Conservation (phyloP, 2,113 vertebrate species). For the Bos javanicus region DNA sequence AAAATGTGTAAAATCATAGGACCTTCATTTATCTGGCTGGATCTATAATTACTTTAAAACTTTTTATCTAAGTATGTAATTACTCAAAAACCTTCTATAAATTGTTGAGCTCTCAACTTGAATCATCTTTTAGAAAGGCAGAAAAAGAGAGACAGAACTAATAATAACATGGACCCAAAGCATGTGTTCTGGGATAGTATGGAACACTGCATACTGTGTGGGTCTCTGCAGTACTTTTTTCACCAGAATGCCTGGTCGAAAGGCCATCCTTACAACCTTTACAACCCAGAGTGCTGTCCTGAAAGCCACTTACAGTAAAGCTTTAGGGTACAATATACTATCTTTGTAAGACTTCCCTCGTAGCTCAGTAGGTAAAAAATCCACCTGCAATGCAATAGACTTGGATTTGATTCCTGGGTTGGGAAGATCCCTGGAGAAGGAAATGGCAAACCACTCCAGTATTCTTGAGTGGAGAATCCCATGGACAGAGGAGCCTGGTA, state of each 20-base stretch:
- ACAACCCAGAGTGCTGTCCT: background rate
- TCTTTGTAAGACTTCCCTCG: background rate
- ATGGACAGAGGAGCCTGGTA: background rate
- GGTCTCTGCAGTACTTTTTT: background rate
- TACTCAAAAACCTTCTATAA: background rate
- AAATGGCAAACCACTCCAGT: background rate
- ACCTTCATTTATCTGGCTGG: background rate
- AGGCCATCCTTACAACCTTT: background rate
- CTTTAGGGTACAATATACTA: background rate
- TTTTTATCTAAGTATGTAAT: background rate
- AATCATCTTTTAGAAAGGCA: background rate
- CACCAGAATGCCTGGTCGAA: background rate
- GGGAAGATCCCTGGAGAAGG: background rate
- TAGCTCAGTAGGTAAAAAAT: background rate
- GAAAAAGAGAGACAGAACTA: background rate
- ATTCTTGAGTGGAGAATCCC: background rate
- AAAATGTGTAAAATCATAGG: background rate
- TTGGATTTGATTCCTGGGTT: accelerated
- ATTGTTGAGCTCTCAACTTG: background rate
- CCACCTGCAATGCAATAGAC: background rate
- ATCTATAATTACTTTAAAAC: conserved; percentile 48
- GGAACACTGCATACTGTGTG: no score
- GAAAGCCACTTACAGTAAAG: background rate
- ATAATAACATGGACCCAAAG: background rate
- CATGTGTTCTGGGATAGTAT: accelerated